Base-by-base conservation (phyloP, 2,113 vertebrate genomes). In the Electrona antarctica region DNA sequence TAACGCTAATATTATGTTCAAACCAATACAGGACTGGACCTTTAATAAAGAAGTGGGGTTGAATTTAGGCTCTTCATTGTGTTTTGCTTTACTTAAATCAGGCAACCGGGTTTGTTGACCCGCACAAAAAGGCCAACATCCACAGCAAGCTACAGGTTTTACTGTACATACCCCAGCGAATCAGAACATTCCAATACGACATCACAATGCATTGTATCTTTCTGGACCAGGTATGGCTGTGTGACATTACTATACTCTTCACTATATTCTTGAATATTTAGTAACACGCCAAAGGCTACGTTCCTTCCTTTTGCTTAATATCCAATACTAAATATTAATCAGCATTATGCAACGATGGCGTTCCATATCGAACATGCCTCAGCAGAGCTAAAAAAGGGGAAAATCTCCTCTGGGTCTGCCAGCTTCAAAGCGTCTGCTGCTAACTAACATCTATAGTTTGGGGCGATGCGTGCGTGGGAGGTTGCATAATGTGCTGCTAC, bases 371-470 rank as follows among this genome's bases (percentile, higher is more conserved):
- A 58, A 33, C 14, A 9, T 28, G 54, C 10, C 51, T 47, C 51
- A 21, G 50, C 15, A 15, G 29, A 54, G 59, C 60, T 61, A 62
- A 62, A 21, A 62, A 45, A 54, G 48, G 46, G 60, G 69, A 71
- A 55, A 49, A 62, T 7, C 46, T 54, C 69, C 29, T 3, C 69
- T n/a, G 60, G 58, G 58, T 48, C 5, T 9, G 8, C 6, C 59
- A 45, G 49, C 68, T 60, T 70, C 68, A 70, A 69, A 69, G 67
- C 52, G 6, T 50, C 46, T 49, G 11, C 51, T 13, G 13, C 51
- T 54, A 11, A 13, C 51, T 13, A 13, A n/a, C 6, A 11, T 50
- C 49, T 50, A 50, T 50, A 50, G 49, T 41, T 41, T 41, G 3
- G 33, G 33, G 33, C 3, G 33, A 41, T 6, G 33, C 33, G 33